Percentiles rank a stretch among this genome's conserved stretches.
These are phyloP conservation scores for Tychaedon coryphoeus DNA, from an alignment of 2,113 vertebrate genomes.

Conservation along the genomic window DNA sequence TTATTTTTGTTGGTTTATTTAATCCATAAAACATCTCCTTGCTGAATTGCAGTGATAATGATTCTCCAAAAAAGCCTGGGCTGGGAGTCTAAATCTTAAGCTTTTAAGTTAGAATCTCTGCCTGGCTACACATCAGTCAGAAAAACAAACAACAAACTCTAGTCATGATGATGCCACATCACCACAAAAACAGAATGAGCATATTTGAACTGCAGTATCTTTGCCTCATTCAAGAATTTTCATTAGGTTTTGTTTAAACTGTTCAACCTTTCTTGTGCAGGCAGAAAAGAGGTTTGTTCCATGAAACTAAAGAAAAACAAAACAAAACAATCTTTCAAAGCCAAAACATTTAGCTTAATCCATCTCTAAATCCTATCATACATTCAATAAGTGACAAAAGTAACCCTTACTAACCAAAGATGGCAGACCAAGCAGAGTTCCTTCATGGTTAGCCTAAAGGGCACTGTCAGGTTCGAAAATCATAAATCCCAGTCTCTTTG, in stretches of 20 bases:
- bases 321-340: not conserved
- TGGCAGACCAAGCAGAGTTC: not conserved
- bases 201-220: not conserved
- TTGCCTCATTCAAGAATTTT: constrained; percentile 27
- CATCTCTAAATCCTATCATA: constrained; percentile 1
- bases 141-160: constrained; percentile 23
- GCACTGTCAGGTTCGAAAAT: not conserved
- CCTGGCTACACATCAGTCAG: constrained; percentile 32
- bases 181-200: not conserved
- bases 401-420: not conserved
- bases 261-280: not conserved
- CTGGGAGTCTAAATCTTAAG: not conserved
- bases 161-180: constrained; percentile 11
- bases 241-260: constrained; percentile 44
- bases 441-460: not conserved
- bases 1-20: constrained; percentile 39
- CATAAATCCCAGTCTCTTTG: not conserved
- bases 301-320: not conserved
- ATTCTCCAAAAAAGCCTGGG: not conserved
- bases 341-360: constrained; percentile 9
- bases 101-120: constrained; percentile 24
- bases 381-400: not conserved
- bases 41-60: not conserved
- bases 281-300: not conserved
- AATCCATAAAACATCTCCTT: not conserved